These are phyloP conservation scores for Pterocles orientalis DNA, from an alignment of 2,113 vertebrate genomes.

Conservation along the genomic window DNA sequence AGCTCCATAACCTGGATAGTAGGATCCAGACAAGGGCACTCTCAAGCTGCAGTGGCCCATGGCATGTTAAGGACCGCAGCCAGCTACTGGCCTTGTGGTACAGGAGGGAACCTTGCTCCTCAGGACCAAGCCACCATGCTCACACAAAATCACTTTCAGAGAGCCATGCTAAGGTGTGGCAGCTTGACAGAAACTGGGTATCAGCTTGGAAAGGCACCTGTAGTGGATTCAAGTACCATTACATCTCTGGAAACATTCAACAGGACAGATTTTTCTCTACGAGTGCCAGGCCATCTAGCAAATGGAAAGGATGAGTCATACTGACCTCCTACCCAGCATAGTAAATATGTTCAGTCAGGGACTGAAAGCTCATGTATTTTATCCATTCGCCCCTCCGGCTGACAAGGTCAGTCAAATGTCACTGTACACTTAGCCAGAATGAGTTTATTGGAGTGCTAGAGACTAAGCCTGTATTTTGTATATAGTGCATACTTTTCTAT, in stretches of 20 bases:
- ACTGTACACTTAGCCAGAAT: conserved; percentile 1
- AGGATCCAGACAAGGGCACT: neutral
- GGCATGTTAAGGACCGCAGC: neutral
- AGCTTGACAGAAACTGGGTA: neutral
- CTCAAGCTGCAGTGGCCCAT: neutral
- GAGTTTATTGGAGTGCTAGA: conserved; percentile 8
- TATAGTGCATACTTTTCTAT: neutral
- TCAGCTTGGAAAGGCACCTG: neutral
- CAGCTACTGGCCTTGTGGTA: neutral
- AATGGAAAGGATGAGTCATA: conserved; percentile 49
- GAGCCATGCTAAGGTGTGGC: neutral
- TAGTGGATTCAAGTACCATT: neutral
- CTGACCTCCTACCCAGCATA: conserved; percentile 33
- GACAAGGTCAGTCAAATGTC: conserved; percentile 61
- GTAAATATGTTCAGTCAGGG: conserved; percentile 36
- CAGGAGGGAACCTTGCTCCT: neutral
- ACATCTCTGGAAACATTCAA: neutral
- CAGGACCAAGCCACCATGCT: neutral
- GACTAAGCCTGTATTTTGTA: neutral
- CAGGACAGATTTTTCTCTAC: conserved; percentile 5
- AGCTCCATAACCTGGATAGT: neutral
- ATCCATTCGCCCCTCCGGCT: neutral
- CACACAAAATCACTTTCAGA: neutral
- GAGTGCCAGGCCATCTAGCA: neutral
- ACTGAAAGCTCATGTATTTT: conserved; percentile 45